Evolutionary conservation across 2,113 vertebrate species (phyloP), one percentile per base, ranked within the genome.

Genomic region (Panthera tigris): DNA sequence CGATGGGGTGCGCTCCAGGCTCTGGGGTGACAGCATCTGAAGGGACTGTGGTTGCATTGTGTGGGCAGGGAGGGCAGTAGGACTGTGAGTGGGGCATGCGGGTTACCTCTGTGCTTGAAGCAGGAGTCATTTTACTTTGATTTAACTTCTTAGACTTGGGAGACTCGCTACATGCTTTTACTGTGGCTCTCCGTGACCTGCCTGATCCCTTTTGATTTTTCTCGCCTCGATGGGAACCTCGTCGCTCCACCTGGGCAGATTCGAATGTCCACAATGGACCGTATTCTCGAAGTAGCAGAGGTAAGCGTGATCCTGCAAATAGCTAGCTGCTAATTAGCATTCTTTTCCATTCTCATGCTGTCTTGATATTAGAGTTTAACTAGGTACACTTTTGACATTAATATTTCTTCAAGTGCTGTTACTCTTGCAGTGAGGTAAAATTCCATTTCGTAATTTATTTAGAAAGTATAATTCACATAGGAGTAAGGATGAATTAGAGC

Each of bases 111-210:
- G 21, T 55, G 25, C 55, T 71, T 36, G 4, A 48, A 4, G 2
- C 36, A 31, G 68, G 39, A 21, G 0, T 79, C 50, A 25, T 63
- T 52, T 96, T 4, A 4, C 52, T 89, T 69, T 91, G 71, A 8
- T 50, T 92, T 33, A n/a, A 55, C 97, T 89, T 74, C 95, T 3
- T 94, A 99, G 99, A 99, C 99, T 0, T 99, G 99, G 99, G 99
- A 99, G 94, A 99, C 99, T 0, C 99, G 99, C 79, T 99, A 99
- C 80, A 99, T 99, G 98, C 99, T 99, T 29, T 86, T 99, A 0
- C 73, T 99, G 36, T 99, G 99, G 99, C 99, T 99, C 27, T 99
- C 99, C 81, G 99, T 99, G 99, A 99, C 99, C 33, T 99, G 99
- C 97, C 98, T 99, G 96, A 99, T 99, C 79, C 99, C 99, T 48